These are phyloP conservation scores for Crocidura indochinensis DNA, from an alignment of 2,797 vertebrate genomes.

Conservation along the genomic window DNA sequence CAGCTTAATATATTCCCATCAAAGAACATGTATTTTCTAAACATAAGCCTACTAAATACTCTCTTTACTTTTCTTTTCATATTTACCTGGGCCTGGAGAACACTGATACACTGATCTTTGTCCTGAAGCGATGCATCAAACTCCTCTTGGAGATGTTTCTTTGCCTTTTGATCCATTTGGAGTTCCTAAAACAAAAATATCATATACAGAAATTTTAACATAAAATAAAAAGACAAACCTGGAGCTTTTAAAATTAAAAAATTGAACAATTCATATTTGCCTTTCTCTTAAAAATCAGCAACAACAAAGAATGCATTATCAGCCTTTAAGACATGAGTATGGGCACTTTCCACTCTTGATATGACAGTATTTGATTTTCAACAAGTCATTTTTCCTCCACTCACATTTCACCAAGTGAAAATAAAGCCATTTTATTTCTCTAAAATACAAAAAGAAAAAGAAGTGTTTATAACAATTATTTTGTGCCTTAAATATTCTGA, in stretches of 20 bases:
- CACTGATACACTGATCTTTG: slow-evolving; percentile 98
- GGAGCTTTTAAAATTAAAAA: slow-evolving; percentile 61
- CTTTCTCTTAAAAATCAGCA: slow-evolving; percentile 33
- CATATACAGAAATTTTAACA: not conserved
- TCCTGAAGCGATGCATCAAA: slow-evolving; percentile 98
- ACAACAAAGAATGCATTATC: slow-evolving; percentile 35
- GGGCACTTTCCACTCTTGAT: no score
- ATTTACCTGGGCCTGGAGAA: slow-evolving; percentile 96
- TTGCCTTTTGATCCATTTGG: slow-evolving; percentile 98
- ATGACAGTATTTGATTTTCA: no score
- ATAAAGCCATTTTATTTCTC: no score
- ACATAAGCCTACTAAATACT: not conserved
- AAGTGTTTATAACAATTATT: slow-evolving; percentile 20
- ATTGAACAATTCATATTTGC: slow-evolving; percentile 19
- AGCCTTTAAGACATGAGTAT: slow-evolving; percentile 12
- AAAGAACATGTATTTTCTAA: not conserved
- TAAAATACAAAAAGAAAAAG: no score
- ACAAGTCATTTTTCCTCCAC: no score
- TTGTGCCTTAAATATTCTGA: slow-evolving; percentile 61
- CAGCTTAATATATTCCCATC: no score
- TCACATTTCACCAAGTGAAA: no score
- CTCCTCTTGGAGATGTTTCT: slow-evolving; percentile 98
- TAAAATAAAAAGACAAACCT: slow-evolving; percentile 75
- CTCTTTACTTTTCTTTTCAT: not conserved
- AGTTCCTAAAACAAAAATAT: slow-evolving; percentile 93